These are phyloP conservation scores for Anagyrus pseudococci DNA, from an alignment of 2,888 invertebrate species.

Conservation along the genomic window DNA sequence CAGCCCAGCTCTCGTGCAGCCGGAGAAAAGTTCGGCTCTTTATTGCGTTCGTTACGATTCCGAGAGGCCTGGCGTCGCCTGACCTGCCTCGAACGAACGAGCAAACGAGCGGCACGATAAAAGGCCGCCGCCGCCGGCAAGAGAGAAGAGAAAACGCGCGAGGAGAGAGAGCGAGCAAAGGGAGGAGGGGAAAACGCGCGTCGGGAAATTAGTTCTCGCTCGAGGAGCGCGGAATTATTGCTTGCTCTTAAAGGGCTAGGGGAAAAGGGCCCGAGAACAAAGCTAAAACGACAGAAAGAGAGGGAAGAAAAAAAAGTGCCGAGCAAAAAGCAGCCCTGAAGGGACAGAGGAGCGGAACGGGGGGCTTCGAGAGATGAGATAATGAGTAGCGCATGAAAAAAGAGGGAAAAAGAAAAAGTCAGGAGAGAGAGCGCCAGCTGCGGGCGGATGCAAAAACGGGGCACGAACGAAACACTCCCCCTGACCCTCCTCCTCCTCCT, in stretches of 20 bases:
- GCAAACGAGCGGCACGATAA: slow-evolving; percentile 40
- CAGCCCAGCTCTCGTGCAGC: too few species aligned
- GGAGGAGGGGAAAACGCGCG: slow-evolving; percentile 25
- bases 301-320: slow-evolving; percentile 19
- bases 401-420: slow-evolving; percentile 25
- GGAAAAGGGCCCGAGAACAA: slow-evolving; percentile 33
- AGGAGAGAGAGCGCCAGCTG: not conserved
- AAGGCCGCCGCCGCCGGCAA: slow-evolving; percentile 35
- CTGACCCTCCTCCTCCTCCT: too few species aligned
- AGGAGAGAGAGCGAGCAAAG: slow-evolving; percentile 10
- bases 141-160: not conserved
- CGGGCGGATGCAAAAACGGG: slow-evolving; percentile 12
- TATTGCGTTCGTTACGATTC: slow-evolving; percentile 30
- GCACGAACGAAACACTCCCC: not conserved
- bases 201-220: slow-evolving; percentile 53
- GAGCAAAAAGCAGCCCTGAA: slow-evolving; percentile 11
- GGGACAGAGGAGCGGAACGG: too few species aligned
- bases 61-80: slow-evolving; percentile 1
- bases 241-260: slow-evolving; percentile 46
- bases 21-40: slow-evolving; percentile 22
- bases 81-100: too few species aligned
- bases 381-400: slow-evolving; percentile 20
- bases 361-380: too few species aligned
- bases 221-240: slow-evolving; percentile 51
- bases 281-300: slow-evolving; percentile 2